A percentile compares a stretch with the other conserved stretches of the same genome.
Conservation (phyloP, 2,888 invertebrate genomes). For the Orchestes rusci region DNA sequence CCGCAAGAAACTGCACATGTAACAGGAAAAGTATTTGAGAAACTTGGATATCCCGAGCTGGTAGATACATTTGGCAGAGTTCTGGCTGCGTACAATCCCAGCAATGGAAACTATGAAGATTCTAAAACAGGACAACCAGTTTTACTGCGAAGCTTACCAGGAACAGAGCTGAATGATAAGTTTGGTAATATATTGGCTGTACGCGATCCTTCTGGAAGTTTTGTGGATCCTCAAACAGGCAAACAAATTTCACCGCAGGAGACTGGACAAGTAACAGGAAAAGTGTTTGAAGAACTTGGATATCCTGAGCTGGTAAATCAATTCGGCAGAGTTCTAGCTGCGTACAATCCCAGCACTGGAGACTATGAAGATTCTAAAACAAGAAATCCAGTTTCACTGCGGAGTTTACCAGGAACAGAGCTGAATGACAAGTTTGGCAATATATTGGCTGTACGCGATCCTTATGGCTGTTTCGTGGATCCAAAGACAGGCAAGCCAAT, state of each 20-base stretch:
- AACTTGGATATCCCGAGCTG: background rate
- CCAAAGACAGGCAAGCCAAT: background rate
- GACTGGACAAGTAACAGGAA: constrained; percentile 1
- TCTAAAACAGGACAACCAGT: too few species aligned
- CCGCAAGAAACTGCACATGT: too few species aligned
- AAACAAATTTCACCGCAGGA: background rate
- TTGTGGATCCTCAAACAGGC: background rate
- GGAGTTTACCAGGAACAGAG: background rate
- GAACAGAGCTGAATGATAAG: background rate
- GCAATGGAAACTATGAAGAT: background rate
- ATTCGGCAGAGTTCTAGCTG: too few species aligned
- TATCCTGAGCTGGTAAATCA: too few species aligned
- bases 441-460: too few species aligned
- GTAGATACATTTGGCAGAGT: too few species aligned
- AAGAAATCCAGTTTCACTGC: background rate
- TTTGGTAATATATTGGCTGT: background rate
- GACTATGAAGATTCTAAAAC: background rate
- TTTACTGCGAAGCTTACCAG: background rate
- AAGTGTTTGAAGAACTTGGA: background rate
- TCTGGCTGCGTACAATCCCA: background rate
- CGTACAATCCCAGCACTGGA: background rate
- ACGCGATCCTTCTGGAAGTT: too few species aligned
- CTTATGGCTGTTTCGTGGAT: too few species aligned
- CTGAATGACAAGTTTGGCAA: background rate
- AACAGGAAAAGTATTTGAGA: background rate